phyloP scores from a whole-genome alignment of 1,140 invertebrate species.

The Stegodyphus dumicola region DNA sequence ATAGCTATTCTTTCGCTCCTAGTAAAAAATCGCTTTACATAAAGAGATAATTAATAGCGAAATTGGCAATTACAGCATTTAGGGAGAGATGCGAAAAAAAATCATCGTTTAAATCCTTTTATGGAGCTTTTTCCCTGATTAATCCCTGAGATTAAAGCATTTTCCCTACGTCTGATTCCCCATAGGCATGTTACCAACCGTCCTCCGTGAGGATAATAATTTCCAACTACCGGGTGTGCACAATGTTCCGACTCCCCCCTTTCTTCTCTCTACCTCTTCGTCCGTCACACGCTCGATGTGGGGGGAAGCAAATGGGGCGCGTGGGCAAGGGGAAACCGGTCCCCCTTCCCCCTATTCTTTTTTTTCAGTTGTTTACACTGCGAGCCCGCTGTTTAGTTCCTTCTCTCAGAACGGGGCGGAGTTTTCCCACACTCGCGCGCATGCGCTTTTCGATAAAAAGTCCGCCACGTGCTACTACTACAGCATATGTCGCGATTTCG shows the following conservation, averaged over 20 bases:
- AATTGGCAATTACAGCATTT: not conserved
- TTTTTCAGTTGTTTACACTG: conserved; percentile 43
- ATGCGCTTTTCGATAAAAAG: conserved; percentile 28
- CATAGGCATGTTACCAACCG: not conserved
- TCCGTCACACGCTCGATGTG: not conserved
- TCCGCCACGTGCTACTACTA: conserved; percentile 51
- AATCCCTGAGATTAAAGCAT: not conserved
- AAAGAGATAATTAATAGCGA: not conserved
- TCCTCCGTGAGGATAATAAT: conserved; percentile 29
- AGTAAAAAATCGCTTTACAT: not conserved
- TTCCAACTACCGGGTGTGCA: conserved; percentile 56
- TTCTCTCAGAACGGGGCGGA: conserved; percentile 48
- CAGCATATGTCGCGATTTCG: conserved; percentile 52
- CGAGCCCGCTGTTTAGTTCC: conserved; percentile 44
- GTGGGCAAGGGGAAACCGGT: conserved; percentile 18
- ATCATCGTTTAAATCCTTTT: not conserved
- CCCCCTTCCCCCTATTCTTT: conserved; percentile 20
- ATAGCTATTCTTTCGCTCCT: not conserved
- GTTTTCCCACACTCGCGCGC: conserved; percentile 54
- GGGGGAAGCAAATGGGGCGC: conserved; percentile 44
- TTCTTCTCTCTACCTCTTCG: not conserved
- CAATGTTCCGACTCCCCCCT: conserved; percentile 18
- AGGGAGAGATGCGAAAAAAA: not conserved
- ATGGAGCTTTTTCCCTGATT: not conserved
- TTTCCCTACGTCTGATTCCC: not conserved